Evolutionary conservation across 2,888 invertebrate species (phyloP).

Genomic region (Agriopis marginaria): DNA sequence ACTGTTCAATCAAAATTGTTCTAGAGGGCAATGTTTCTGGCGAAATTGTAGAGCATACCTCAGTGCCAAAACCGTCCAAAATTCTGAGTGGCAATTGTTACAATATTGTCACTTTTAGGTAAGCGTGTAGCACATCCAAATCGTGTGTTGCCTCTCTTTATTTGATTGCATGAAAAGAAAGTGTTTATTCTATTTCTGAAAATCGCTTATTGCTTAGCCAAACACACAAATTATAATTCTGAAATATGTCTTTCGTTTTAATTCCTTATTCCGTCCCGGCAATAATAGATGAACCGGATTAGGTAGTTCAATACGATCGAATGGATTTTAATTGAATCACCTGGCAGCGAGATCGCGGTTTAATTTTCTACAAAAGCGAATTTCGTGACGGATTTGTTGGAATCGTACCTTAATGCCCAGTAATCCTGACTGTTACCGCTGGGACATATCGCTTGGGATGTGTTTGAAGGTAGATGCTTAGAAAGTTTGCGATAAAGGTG

Average conservation of each 20-base stretch:
- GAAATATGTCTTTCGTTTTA: background rate
- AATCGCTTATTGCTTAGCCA: too few relatives aligned
- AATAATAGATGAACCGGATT: conserved; percentile 63
- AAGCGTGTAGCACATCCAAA: too few relatives aligned
- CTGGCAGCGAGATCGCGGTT: conserved; percentile 56
- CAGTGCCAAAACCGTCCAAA: too few relatives aligned
- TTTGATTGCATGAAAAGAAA: too few relatives aligned
- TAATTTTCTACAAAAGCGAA: conserved; percentile 56
- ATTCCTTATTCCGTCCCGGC: conserved; percentile 46
- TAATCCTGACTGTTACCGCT: conserved; percentile 27
- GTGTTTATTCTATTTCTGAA: too few relatives aligned
- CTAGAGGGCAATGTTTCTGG: too few relatives aligned
- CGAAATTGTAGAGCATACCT: too few relatives aligned
- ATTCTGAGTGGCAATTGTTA: too few relatives aligned
- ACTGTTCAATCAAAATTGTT: too few relatives aligned
- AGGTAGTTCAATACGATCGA: conserved; percentile 70
- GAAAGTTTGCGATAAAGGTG: background rate
- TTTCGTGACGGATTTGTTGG: conserved; percentile 49
- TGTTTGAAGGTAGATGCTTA: background rate
- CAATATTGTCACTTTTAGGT: too few relatives aligned
- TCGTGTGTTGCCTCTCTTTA: too few relatives aligned
- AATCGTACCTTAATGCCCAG: conserved; percentile 19
- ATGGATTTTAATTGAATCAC: conserved; percentile 80
- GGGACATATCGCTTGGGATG: background rate
- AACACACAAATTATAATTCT: background rate